Conservation (phyloP, 2,113 vertebrate genomes). For the Microtus ochrogaster region DNA sequence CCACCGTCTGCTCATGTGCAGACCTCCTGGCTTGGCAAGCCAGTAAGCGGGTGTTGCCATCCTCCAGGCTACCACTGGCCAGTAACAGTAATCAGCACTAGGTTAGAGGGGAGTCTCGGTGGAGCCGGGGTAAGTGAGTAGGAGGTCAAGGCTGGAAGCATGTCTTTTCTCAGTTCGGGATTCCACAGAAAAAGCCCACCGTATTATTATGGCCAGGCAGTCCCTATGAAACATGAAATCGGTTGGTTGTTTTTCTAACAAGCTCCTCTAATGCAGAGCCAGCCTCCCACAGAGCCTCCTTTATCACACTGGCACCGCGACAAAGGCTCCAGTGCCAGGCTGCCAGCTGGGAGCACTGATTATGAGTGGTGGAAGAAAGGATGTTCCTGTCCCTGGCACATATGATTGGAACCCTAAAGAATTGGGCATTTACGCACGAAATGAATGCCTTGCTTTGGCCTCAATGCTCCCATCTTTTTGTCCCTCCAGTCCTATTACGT, state of each 20-base stretch:
- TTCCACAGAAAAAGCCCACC: background rate
- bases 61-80: slow-evolving; percentile 16
- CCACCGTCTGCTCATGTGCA: slow-evolving; percentile 44
- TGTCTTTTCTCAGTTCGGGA: background rate
- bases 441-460: slow-evolving; percentile 19
- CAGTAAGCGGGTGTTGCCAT: slow-evolving; percentile 19
- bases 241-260: slow-evolving; percentile 6
- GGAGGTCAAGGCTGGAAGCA: slow-evolving; percentile 20
- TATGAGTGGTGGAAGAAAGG: slow-evolving; percentile 28
- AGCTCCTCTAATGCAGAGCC: background rate
- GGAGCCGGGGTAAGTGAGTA: slow-evolving; percentile 33
- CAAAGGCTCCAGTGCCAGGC: slow-evolving; percentile 44
- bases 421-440: slow-evolving; percentile 27
- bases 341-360: slow-evolving; percentile 71
- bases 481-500: background rate
- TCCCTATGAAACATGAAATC: background rate
- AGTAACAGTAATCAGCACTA: slow-evolving; percentile 17
- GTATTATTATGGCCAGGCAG: background rate
- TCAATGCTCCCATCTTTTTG: slow-evolving; percentile 8
- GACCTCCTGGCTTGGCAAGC: slow-evolving; percentile 51
- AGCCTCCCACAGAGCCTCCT: slow-evolving; percentile 36
- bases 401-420: background rate
- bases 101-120: slow-evolving; percentile 55
- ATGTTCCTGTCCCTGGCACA: slow-evolving; percentile 53
- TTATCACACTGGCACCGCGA: slow-evolving; percentile 26